A percentile compares a stretch with the other conserved stretches of the same genome.
These are phyloP conservation scores for Tinamus guttatus DNA, from an alignment of 2,113 vertebrate genomes.

Conservation along the genomic window DNA sequence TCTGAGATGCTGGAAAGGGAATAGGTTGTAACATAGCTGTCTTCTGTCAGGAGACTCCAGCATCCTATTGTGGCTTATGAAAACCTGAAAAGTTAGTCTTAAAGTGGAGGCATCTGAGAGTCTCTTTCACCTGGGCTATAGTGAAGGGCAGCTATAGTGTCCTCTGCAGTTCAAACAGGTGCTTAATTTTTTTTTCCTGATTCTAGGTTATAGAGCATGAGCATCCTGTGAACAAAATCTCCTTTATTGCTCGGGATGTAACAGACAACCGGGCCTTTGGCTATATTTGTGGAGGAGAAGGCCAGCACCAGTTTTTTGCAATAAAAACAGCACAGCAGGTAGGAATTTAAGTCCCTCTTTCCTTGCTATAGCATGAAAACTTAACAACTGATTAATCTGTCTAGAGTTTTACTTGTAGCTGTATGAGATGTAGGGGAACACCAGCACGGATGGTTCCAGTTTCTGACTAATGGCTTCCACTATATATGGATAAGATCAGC, in stretches of 20 bases:
- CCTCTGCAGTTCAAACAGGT: neutral
- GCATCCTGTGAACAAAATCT: slow-evolving; percentile 94
- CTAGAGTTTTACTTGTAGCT: neutral
- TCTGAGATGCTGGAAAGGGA: neutral
- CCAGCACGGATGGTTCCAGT: neutral
- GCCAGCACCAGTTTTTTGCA: slow-evolving; percentile 97
- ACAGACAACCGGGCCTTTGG: slow-evolving; percentile 96
- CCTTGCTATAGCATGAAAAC: neutral
- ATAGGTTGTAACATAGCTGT: neutral
- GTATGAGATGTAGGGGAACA: neutral
- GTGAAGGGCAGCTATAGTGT: neutral
- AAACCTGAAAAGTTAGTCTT: neutral
- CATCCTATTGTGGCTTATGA: neutral
- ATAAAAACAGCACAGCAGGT: slow-evolving; percentile 97
- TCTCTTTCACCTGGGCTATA: neutral
- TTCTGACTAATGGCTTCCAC: no score
- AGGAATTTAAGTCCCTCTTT: neutral
- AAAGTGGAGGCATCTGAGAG: neutral
- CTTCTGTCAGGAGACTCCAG: neutral
- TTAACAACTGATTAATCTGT: neutral
- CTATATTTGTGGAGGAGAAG: slow-evolving; percentile 94
- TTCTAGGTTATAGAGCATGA: slow-evolving; percentile 96
- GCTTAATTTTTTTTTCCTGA: neutral
- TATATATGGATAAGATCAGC: no score
- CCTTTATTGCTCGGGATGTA: slow-evolving; percentile 96